Evolutionary conservation across 2,888 invertebrate species (phyloP).

Genomic region (Euplexia lucipara): DNA sequence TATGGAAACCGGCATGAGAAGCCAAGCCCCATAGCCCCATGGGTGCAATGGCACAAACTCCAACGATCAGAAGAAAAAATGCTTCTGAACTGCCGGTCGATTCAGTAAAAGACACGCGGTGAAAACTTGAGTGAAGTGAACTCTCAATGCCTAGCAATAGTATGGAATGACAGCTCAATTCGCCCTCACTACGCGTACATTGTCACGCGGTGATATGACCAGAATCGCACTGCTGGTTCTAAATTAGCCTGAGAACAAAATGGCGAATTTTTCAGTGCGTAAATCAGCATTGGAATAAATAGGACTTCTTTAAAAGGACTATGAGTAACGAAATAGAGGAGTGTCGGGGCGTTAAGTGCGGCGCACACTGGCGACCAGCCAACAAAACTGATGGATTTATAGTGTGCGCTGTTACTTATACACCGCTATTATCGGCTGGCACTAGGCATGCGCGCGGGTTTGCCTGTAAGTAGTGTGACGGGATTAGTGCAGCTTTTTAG

Average conservation of each 20-base stretch:
- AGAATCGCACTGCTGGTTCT: no score
- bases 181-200: no score
- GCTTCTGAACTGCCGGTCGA: no score
- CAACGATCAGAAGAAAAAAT: no score
- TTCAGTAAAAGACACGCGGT: no score
- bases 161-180: no score
- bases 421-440: conserved; percentile 65
- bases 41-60: no score
- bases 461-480: conserved; percentile 5
- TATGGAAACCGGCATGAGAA: no score
- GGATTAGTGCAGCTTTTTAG: not conserved
- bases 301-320: conserved; percentile 58
- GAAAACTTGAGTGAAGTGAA: no score
- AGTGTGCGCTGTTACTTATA: conserved; percentile 73
- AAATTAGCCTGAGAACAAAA: conserved; percentile 37
- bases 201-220: no score
- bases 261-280: conserved; percentile 43
- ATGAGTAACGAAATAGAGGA: conserved; percentile 51
- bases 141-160: no score
- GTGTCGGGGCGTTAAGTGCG: conserved; percentile 70
- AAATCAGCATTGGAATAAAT: conserved; percentile 58
- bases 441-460: conserved; percentile 32
- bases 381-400: conserved; percentile 80
- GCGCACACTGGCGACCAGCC: conserved; percentile 74
- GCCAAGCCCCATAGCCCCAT: no score